Conservation (phyloP, 2,797 vertebrate genomes). For the Pangasius krempfi region DNA sequence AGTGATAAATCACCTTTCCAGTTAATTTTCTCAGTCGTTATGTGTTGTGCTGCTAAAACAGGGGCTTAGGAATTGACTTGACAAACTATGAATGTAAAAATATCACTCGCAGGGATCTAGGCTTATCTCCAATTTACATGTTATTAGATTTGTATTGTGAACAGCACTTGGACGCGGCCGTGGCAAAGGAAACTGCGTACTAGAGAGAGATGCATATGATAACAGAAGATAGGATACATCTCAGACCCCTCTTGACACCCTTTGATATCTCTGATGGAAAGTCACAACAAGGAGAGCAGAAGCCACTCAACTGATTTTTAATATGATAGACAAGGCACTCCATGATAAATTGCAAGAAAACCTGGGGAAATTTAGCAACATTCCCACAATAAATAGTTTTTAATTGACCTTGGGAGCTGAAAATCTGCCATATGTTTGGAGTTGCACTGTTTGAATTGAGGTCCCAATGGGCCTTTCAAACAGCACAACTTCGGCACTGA, state of each 20-base stretch:
- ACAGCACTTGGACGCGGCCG: conserved; percentile 68
- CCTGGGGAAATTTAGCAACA: conserved; percentile 83
- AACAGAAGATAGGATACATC: conserved; percentile 76
- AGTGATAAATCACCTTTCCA: conserved; percentile 99
- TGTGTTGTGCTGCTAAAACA: conserved; percentile 99
- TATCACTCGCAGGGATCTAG: conserved; percentile 88
- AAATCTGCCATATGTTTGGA: conserved; percentile 85
- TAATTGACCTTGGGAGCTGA: conserved; percentile 87
- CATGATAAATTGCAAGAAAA: conserved; percentile 77
- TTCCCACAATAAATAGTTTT: conserved; percentile 82
- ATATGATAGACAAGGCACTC: conserved; percentile 79
- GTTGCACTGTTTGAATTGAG: conserved; percentile 81
- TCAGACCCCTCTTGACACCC: conserved; percentile 73
- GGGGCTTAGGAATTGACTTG: conserved; percentile 97
- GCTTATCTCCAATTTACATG: conserved; percentile 90
- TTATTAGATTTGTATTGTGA: conserved; percentile 81
- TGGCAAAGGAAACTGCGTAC: conserved; percentile 40
- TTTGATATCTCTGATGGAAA: conserved; percentile 77
- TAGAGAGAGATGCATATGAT: conserved; percentile 67
- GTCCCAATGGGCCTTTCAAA: conserved; percentile 79
- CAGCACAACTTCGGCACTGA: conserved; percentile 54
- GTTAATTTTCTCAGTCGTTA: conserved; percentile 99
- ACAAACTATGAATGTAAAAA: conserved; percentile 88
- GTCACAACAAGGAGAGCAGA: conserved; percentile 63
- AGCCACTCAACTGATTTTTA: conserved; percentile 74